These are phyloP conservation scores for Eospalax fontanierii DNA, from an alignment of 2,797 vertebrate genomes.

Conservation along the genomic window DNA sequence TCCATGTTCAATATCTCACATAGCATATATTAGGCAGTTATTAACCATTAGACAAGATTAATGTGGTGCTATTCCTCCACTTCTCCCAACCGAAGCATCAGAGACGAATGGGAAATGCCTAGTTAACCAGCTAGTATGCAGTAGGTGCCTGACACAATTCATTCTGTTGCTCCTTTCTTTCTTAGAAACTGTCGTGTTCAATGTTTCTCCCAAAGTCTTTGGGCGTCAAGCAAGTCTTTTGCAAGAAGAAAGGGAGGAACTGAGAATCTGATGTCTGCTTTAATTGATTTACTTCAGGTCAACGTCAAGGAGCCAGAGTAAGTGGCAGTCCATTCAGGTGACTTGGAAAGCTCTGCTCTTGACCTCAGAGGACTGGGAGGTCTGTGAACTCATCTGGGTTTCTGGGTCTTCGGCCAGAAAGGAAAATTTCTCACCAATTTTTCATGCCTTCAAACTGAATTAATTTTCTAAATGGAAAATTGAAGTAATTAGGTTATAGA, in stretches of 20 bases:
- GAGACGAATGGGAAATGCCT: neutral
- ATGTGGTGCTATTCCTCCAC: neutral
- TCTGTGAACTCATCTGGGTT: conserved; percentile 47
- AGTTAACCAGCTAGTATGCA: neutral
- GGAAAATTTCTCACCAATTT: conserved; percentile 78
- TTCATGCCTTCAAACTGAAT: conserved; percentile 82
- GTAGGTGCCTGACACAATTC: neutral
- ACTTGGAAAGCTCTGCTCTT: conserved; percentile 54
- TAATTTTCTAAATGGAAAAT: conserved; percentile 87
- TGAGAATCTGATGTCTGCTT: neutral
- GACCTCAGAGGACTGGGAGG: conserved; percentile 32
- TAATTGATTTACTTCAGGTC: conserved; percentile 69
- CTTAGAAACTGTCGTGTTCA: neutral
- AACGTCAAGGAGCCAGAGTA: conserved; percentile 24
- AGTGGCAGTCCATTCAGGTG: conserved; percentile 42
- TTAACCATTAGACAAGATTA: neutral
- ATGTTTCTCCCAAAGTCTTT: neutral
- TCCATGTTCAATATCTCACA: neutral
- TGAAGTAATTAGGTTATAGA: conserved; percentile 87
- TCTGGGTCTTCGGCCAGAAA: conserved; percentile 66
- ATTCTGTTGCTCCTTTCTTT: neutral
- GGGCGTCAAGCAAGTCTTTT: neutral
- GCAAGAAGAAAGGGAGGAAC: neutral
- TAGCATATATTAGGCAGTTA: neutral
- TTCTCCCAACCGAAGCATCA: neutral